phyloP scores from a whole-genome alignment of 1,140 invertebrate genomes.

The Atta cephalotes region DNA sequence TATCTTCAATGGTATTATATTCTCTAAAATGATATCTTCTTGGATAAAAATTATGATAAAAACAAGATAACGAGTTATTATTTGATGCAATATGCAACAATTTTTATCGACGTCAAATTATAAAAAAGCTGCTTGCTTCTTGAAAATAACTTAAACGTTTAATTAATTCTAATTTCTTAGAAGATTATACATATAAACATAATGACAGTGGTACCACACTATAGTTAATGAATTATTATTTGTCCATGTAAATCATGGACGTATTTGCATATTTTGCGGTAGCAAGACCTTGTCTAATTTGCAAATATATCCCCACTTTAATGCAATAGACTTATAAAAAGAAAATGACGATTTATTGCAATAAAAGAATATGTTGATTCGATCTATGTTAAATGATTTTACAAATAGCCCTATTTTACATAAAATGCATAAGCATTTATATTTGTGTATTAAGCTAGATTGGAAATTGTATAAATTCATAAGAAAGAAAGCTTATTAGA shows the following conservation, averaged over 20 bases:
- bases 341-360: neutral
- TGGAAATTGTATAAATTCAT: too few relatives aligned
- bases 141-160: neutral
- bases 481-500: too few relatives aligned
- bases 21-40: neutral
- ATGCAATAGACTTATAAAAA: neutral
- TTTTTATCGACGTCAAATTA: neutral
- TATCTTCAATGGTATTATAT: neutral
- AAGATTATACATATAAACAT: neutral
- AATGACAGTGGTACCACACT: too few relatives aligned
- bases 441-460: neutral
- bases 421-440: neutral
- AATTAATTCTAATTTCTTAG: conserved; percentile 14
- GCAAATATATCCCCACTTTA: neutral
- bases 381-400: neutral
- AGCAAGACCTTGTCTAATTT: neutral
- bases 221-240: conserved; percentile 20
- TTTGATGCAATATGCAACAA: neutral
- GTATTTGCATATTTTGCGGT: neutral
- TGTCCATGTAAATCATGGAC: neutral
- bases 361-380: neutral
- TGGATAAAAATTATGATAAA: conserved; percentile 3
- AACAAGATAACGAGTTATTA: neutral
- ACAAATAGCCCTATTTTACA: neutral
- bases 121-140: neutral